phyloP scores from a whole-genome alignment of 1,140 invertebrate genomes.

The Agrypnia vestita region DNA sequence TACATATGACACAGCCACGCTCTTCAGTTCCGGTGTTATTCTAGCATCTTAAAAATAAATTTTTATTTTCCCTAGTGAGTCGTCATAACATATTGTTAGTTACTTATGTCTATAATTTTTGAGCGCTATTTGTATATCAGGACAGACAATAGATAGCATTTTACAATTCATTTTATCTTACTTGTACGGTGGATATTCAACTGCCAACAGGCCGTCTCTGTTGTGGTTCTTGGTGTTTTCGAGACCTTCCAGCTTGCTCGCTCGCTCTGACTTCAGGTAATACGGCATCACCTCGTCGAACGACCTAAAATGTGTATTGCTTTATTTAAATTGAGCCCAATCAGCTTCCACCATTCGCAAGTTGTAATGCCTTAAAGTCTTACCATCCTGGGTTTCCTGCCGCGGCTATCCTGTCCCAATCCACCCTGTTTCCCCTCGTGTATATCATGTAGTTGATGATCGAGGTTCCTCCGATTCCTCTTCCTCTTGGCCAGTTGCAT shows the following conservation, averaged over 20 bases:
- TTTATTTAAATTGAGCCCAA: too few relatives aligned
- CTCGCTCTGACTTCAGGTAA: constrained; percentile 73
- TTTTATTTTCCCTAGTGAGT: too few relatives aligned
- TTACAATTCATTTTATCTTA: constrained; percentile 59
- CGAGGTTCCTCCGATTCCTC: constrained; percentile 82
- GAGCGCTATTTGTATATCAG: too few relatives aligned
- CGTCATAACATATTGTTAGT: too few relatives aligned
- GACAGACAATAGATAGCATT: too few relatives aligned
- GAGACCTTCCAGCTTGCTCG: constrained; percentile 67
- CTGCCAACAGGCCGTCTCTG: constrained; percentile 71
- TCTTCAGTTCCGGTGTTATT: too few relatives aligned
- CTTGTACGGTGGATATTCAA: constrained; percentile 74
- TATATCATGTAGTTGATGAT: constrained; percentile 94
- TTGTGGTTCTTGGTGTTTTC: constrained; percentile 74
- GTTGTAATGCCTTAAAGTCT: neutral
- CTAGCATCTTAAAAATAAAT: too few relatives aligned
- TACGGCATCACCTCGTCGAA: constrained; percentile 80
- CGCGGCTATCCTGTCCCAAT: constrained; percentile 84
- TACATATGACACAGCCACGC: too few relatives aligned
- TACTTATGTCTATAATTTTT: too few relatives aligned
- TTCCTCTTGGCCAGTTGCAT: constrained; percentile 77
- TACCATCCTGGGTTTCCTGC: constrained; percentile 79
- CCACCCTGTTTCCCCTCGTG: constrained; percentile 83
- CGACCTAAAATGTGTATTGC: constrained; percentile 68
- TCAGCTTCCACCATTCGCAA: too few relatives aligned